Evolutionary conservation across 2,888 invertebrate species (phyloP).

Genomic region (Sisyra nigra): DNA sequence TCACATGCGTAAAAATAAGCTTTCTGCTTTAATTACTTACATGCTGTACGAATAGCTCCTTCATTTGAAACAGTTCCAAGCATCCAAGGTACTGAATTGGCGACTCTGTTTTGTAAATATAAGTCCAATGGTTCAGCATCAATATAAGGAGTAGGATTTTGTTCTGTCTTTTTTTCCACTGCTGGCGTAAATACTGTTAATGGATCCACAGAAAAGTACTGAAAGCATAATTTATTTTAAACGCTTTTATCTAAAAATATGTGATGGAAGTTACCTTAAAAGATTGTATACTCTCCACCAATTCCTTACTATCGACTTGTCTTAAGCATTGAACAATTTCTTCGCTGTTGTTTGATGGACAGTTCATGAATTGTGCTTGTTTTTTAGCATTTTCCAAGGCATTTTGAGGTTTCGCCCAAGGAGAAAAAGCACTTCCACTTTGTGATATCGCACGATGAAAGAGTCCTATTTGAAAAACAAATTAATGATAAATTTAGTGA

Average conservation of each 20-base stretch:
- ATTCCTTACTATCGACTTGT: slow-evolving; percentile 21
- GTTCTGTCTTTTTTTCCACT: slow-evolving; percentile 23
- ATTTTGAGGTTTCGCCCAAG: slow-evolving; percentile 22
- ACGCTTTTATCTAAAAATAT: neutral
- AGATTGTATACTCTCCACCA: slow-evolving; percentile 26
- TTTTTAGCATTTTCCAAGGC: slow-evolving; percentile 20
- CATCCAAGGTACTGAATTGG: slow-evolving; percentile 29
- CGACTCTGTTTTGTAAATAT: slow-evolving; percentile 24
- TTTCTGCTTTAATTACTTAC: slow-evolving; percentile 17
- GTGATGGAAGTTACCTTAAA: slow-evolving; percentile 24
- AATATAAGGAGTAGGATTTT: slow-evolving; percentile 28
- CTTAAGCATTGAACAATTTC: slow-evolving; percentile 27
- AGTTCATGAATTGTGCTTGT: slow-evolving; percentile 27
- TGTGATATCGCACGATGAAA: slow-evolving; percentile 30
- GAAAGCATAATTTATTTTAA: slow-evolving; percentile 10
- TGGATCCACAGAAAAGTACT: slow-evolving; percentile 33
- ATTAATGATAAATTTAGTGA: neutral
- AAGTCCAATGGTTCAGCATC: slow-evolving; percentile 26
- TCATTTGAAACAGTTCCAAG: slow-evolving; percentile 30
- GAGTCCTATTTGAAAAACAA: slow-evolving; percentile 18
- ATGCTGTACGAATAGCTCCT: slow-evolving; percentile 30
- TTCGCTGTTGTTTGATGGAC: slow-evolving; percentile 20
- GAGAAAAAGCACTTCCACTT: slow-evolving; percentile 30
- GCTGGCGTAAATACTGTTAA: slow-evolving; percentile 29
- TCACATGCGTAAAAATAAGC: too few relatives aligned